These are phyloP conservation scores for Hystrix brachyura DNA, from an alignment of 2,113 vertebrate species.

Conservation along the genomic window DNA sequence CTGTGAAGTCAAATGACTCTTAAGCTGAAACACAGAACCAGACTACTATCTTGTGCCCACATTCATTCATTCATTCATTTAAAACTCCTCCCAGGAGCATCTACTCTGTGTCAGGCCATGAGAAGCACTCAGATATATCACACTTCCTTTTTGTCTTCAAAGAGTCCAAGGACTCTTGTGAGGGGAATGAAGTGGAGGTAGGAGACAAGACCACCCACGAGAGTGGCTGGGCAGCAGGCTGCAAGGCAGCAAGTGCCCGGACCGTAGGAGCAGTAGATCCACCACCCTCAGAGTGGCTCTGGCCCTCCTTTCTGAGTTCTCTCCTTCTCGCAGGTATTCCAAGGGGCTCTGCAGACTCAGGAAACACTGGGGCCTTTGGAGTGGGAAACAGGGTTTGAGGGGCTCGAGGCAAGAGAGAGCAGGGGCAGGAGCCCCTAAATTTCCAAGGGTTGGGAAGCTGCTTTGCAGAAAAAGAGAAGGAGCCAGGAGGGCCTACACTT, in stretches of 20 bases:
- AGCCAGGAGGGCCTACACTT: background rate
- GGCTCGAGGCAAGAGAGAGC: background rate
- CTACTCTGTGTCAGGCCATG: background rate
- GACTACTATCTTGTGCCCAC: background rate
- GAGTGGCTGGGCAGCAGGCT: background rate
- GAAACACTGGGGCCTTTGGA: conserved; percentile 1
- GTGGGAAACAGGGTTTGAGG: background rate
- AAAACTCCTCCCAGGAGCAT: conserved; percentile 24
- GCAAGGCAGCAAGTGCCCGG: background rate
- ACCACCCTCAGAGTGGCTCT: background rate
- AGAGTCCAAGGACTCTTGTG: background rate
- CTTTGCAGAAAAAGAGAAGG: background rate
- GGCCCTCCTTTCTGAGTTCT: background rate
- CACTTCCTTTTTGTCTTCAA: conserved; percentile 7
- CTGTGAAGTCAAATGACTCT: background rate
- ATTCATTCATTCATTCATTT: conserved; percentile 27
- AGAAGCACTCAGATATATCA: background rate
- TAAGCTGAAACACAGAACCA: background rate
- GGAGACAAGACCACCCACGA: background rate
- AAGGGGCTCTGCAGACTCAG: background rate
- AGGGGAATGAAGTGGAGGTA: background rate
- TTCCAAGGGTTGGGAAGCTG: background rate
- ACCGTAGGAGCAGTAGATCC: background rate
- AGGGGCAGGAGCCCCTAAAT: background rate
- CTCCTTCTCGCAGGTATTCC: background rate